Base-by-base conservation (phyloP, 2,797 vertebrate genomes). In the Yasuhikotakia modesta region DNA sequence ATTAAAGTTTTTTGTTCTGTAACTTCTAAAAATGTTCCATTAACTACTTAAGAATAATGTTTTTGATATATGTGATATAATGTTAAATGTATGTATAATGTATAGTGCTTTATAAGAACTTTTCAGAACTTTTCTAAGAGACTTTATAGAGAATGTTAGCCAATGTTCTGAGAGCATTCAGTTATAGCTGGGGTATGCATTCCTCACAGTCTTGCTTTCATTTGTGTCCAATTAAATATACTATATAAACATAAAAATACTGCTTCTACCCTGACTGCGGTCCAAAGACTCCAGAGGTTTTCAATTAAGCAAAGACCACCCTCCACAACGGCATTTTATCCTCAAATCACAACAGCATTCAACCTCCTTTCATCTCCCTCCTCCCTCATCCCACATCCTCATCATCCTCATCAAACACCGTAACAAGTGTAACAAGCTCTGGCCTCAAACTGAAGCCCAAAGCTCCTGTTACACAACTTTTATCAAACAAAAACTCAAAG, bases 271-370 rank as follows among this genome's bases (percentile, higher is more conserved):
- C 19, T 22, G 19, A 24, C 50, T 52, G n/a, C n/a, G 2, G 53
- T 22, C 11, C 13, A 57, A 24, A 50, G 30, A 4, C 32, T 75
- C 52, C 77, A 82, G 61, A 72, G 35, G 61, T 69, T 71, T 82
- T 43, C 35, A 22, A 5, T 46, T 68, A 27, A 13, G 52, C 46
- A 64, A 35, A 30, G 60, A 21, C 48, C 50, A 55, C 65, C 52
- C n/a, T n/a, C n/a, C n/a, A n/a, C n/a, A n/a, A n/a, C n/a, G n/a
- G n/a, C n/a, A n/a, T n/a, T n/a, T n/a, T 17, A 76, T 24, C 52
- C 46, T 3, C 46, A 13, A 3, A 48, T 55, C 55, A 27, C 10
- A 21, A 11, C 19, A 50, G 68, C n/a, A 16, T 6, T 11, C 19
- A 50, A 50, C 46, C 55, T 63, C 30, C 11, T 67, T 14, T 24